Evolutionary conservation across 2,113 vertebrate genomes (phyloP).

Genomic region (Patagioenas fasciata): DNA sequence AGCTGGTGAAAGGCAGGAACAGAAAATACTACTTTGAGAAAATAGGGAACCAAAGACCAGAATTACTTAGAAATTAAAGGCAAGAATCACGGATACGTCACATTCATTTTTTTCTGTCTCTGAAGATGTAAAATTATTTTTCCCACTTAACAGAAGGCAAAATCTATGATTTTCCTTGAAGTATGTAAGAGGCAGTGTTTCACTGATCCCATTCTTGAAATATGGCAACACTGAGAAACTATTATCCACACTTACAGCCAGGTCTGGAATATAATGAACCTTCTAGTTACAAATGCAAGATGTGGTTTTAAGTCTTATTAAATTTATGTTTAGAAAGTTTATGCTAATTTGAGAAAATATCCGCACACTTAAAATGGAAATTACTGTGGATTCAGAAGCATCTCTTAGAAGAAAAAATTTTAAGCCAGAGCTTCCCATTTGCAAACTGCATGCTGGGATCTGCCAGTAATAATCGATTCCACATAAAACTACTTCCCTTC

Average conservation of each 20-base stretch:
- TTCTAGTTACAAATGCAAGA: neutral
- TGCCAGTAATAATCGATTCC: neutral
- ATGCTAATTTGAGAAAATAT: neutral
- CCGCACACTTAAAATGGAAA: neutral
- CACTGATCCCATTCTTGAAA: neutral
- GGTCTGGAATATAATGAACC: neutral
- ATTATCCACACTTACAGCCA: neutral
- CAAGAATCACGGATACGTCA: neutral
- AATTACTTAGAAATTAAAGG: neutral
- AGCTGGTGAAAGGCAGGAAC: neutral
- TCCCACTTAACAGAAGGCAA: neutral
- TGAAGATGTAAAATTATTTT: neutral
- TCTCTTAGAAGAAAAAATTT: neutral
- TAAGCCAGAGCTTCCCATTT: neutral
- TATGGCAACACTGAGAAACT: neutral
- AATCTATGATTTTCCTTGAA: neutral
- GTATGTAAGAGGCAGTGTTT: neutral
- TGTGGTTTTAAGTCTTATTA: neutral
- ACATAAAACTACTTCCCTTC: conserved; percentile 24
- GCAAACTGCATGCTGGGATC: neutral
- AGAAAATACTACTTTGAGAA: neutral
- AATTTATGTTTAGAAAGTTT: neutral
- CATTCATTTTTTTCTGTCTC: neutral
- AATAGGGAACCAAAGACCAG: neutral
- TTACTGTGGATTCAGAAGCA: neutral